A percentile compares a stretch with the other conserved stretches of the same genome.
These are phyloP conservation scores for Cryptoblepharus egeriae DNA, from an alignment of 2,797 vertebrate species.

Conservation along the genomic window DNA sequence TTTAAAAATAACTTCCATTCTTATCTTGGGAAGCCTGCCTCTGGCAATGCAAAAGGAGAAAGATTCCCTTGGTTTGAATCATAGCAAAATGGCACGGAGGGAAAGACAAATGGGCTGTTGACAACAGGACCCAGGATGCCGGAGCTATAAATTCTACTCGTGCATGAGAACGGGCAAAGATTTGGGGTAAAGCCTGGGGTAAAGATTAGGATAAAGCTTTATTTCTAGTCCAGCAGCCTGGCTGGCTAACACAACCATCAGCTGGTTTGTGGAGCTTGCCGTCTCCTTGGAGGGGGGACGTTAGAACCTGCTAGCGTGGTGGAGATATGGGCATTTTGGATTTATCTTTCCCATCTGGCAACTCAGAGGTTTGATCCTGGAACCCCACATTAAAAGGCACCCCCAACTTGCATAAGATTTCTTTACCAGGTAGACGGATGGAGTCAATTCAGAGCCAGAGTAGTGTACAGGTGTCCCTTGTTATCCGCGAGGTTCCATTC, in stretches of 20 bases:
- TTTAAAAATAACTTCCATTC: constrained; percentile 50
- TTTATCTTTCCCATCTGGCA: neutral
- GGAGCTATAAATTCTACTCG: constrained; percentile 35
- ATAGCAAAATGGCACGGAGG: neutral
- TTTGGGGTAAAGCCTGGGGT: neutral
- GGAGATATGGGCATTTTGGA: neutral
- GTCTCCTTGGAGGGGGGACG: neutral
- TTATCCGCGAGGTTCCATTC: no score
- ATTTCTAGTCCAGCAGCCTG: neutral
- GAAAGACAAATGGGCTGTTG: constrained; percentile 19
- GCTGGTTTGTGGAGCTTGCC: no score
- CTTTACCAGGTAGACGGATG: no score
- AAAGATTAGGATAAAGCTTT: no score
- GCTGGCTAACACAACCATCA: neutral
- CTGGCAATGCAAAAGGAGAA: constrained; percentile 45
- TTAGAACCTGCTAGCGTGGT: neutral
- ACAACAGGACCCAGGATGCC: constrained; percentile 4
- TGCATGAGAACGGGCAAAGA: constrained; percentile 47
- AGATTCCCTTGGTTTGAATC: constrained; percentile 26
- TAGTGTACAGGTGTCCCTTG: no score
- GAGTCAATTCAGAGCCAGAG: no score
- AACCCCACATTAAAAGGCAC: no score
- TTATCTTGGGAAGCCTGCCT: constrained; percentile 45
- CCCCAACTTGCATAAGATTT: neutral
- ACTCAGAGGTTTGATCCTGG: neutral